A percentile compares a stretch with the other conserved stretches of the same genome.
Evolutionary conservation across 2,113 vertebrate species (phyloP).

Genomic region (Callorhinus ursinus): DNA sequence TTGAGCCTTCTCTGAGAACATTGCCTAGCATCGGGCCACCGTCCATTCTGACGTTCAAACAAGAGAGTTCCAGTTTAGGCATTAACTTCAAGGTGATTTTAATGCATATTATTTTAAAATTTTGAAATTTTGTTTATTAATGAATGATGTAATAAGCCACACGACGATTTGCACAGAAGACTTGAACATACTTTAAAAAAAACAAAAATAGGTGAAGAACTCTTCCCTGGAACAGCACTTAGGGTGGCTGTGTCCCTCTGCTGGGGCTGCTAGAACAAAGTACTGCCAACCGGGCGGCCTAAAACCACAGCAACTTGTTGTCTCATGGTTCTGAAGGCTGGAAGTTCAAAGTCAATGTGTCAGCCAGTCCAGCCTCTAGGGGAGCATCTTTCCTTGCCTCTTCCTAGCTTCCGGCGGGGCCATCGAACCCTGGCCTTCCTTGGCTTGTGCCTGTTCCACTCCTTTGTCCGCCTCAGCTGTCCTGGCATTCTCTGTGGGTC

Average conservation of each 20-base stretch:
- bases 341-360: background rate
- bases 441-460: background rate
- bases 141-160: background rate
- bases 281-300: background rate
- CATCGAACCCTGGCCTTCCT: background rate
- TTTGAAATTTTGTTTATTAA: background rate
- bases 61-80: background rate
- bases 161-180: background rate
- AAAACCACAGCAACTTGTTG: background rate
- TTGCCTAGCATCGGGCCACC: conserved; percentile 64
- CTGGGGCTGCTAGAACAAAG: no score
- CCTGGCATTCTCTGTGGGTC: rapidly evolving
- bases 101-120: background rate
- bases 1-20: conserved; percentile 61
- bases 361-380: no score
- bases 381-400: rapidly evolving
- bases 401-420: background rate
- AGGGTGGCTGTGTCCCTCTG: background rate
- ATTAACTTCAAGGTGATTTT: conserved; percentile 64
- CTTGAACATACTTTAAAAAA: background rate
- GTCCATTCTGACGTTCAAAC: conserved; percentile 46
- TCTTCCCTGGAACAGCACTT: background rate
- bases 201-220: background rate
- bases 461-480: no score
- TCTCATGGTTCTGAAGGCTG: background rate